Conservation (phyloP, 2,797 vertebrate genomes). For the Karalla daura region DNA sequence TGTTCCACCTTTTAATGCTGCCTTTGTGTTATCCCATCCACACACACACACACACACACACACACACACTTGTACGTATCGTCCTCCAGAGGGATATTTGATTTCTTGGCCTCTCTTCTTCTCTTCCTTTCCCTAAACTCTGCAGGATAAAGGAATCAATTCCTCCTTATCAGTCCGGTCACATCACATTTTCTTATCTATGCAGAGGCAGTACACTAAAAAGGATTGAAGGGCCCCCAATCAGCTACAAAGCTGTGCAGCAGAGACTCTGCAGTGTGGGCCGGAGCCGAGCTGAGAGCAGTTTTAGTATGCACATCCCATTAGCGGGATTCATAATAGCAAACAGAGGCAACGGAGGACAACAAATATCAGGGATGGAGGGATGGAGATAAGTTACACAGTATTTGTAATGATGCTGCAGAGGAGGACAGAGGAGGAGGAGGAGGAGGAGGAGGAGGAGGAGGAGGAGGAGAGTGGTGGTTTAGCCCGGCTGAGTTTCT, state of each 20-base stretch:
- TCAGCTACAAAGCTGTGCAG: conserved; percentile 35
- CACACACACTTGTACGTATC: conserved; percentile 2
- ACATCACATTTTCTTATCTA: conserved; percentile 55
- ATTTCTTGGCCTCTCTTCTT: conserved; percentile 46
- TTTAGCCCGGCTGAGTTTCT: conserved; percentile 25
- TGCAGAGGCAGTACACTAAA: conserved; percentile 42
- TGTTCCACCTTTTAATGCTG: background rate
- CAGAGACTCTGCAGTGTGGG: conserved; percentile 25
- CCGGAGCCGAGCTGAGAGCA: conserved; percentile 12
- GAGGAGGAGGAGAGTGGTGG: background rate
- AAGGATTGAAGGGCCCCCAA: conserved; percentile 26
- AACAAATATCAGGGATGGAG: conserved; percentile 11
- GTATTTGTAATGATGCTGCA: conserved; percentile 1
- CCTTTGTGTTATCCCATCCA: conserved; percentile 3
- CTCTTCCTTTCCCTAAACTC: conserved; percentile 38
- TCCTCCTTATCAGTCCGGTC: conserved; percentile 56
- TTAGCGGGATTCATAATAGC: conserved; percentile 23
- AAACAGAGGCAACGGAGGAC: conserved; percentile 8
- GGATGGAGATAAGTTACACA: background rate
- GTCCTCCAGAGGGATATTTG: conserved; percentile 36
- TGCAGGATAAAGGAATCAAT: conserved; percentile 52
- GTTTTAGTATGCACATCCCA: conserved; percentile 21
- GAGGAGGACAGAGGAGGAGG: conserved; percentile 3
- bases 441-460: background rate
- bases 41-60: conserved; percentile 18